Evolutionary conservation across 2,113 vertebrate species (phyloP), one percentile per base, ranked within the genome.

Genomic region (Scophthalmus maximus): DNA sequence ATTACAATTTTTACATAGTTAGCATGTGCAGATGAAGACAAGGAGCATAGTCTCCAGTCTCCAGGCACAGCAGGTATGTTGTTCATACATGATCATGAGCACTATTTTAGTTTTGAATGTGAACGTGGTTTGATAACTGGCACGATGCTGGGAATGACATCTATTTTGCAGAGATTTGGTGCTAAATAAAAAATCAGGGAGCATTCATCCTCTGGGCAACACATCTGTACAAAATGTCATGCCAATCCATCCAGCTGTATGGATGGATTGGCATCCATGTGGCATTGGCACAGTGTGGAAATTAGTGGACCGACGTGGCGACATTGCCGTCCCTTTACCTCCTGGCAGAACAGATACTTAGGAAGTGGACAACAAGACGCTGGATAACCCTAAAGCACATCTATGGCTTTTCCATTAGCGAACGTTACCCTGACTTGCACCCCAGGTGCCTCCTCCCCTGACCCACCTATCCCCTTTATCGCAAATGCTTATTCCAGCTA

Each of bases 401-500:
- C 20, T 15, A 14, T 22, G 14, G 27, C 10, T 25, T 69, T 46
- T 67, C 50, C 47, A 0, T 69, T 55, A 46, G 17, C 5, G 52
- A 69, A 73, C 46, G 44, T 36, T 27, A 10, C 42, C 65, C 57
- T 68, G 63, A 70, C 63, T 44, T 74, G 47, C 25, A 29, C 50
- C 67, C 65, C 36, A 62, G 27, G 8, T 44, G 15, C 6, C 42
- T 53, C 23, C 32, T 53, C 50, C 18, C 22, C 26, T 9, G 20
- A 70, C 61, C 55, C 69, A 60, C 17, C 26, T 29, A 26, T 34
- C 69, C 23, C 53, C 74, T 76, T 70, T 34, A 70, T 82, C 77
- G 3, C 6, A 70, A 81, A 74, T 59, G 67, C 36, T 87, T 91
- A n/a, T 70, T 66, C 75, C 83, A 86, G 68, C 29, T 52, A 62